Conservation (phyloP, 2,113 vertebrate species). For the Dolichotis patagonum region DNA sequence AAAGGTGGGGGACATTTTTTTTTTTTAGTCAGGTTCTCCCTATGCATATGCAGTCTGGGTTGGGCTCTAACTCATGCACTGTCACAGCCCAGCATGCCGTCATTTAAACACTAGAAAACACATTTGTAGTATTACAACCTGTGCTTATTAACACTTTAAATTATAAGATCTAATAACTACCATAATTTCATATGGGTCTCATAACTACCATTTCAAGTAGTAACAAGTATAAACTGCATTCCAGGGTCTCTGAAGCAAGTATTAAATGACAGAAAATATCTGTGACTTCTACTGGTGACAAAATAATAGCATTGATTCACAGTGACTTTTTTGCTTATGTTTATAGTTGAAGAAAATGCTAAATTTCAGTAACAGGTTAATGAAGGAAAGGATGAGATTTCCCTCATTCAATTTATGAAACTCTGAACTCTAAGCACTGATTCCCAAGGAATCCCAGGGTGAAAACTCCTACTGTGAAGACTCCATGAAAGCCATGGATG, state of each 20-base stretch:
- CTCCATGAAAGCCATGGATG: neutral
- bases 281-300: neutral
- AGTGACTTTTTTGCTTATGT: neutral
- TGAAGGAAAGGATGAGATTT: slow-evolving; percentile 11
- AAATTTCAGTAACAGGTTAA: slow-evolving; percentile 19
- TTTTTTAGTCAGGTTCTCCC: neutral
- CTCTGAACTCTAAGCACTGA: neutral
- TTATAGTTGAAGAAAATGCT: slow-evolving; percentile 26
- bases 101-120: neutral
- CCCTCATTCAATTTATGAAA: neutral
- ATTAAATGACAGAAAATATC: neutral
- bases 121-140: neutral
- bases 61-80: too few species aligned
- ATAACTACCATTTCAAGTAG: slow-evolving; percentile 36
- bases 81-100: neutral
- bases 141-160: slow-evolving; percentile 21
- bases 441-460: neutral
- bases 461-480: neutral
- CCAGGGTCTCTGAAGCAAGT: neutral
- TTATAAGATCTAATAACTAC: neutral
- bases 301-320: neutral
- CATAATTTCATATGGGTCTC: slow-evolving; percentile 35
- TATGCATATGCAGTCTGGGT: neutral
- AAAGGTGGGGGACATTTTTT: neutral
- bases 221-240: neutral